Percentiles rank a stretch among this genome's conserved stretches.
Evolutionary conservation across 2,113 vertebrate genomes (phyloP).

Genomic region (Tupaia tana): DNA sequence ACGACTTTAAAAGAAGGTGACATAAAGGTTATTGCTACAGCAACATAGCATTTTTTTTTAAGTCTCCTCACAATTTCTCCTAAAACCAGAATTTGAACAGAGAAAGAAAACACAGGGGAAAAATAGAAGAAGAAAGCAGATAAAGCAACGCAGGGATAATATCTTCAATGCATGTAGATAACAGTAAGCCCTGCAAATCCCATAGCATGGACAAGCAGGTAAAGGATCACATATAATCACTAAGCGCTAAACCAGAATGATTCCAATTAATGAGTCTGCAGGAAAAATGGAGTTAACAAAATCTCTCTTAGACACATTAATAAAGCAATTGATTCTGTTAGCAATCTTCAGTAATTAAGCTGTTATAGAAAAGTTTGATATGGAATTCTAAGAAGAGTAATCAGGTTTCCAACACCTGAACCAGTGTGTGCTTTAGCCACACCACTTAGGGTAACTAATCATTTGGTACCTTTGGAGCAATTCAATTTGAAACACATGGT

Average conservation of each 20-base stretch:
- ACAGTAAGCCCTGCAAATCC: neutral
- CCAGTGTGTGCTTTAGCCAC: neutral
- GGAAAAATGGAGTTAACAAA: neutral
- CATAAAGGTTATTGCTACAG: neutral
- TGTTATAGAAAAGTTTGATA: neutral
- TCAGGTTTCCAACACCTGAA: neutral
- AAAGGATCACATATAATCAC: neutral
- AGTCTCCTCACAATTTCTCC: neutral
- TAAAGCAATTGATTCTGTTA: neutral
- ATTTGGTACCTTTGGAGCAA: neutral
- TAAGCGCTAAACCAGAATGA: neutral
- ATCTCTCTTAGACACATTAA: neutral
- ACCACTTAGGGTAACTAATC: neutral
- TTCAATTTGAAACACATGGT: neutral
- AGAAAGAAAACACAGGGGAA: neutral
- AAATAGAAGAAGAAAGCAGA: neutral
- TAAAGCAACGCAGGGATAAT: neutral
- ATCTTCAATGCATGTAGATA: neutral
- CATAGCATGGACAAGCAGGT: fast-evolving
- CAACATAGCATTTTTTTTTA: neutral
- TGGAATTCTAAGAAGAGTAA: neutral
- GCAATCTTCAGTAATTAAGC: neutral
- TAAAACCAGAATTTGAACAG: neutral
- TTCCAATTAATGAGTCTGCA: neutral
- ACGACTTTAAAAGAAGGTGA: neutral